Evolutionary conservation across 1,140 invertebrate genomes (phyloP).

Genomic region (Ceratosolen solmsi): DNA sequence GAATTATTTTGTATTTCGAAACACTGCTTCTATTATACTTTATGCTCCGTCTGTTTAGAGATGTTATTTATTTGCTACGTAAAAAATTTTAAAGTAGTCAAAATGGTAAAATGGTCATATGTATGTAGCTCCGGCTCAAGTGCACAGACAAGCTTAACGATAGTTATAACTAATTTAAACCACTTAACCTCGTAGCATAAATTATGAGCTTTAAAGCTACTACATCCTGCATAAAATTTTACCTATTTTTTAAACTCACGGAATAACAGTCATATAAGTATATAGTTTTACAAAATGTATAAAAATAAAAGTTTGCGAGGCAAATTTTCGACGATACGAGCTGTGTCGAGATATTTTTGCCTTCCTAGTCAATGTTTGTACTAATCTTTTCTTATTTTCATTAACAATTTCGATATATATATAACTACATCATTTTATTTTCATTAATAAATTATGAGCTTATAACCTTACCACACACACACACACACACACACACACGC

Average conservation of each 20-base stretch:
- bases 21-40: too few relatives aligned
- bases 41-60: neutral
- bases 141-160: conserved; percentile 6
- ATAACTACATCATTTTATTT: too few relatives aligned
- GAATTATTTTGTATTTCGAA: too few relatives aligned
- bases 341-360: neutral
- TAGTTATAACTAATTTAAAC: conserved; percentile 20
- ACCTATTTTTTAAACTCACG: neutral
- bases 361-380: too few relatives aligned
- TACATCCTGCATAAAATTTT: conserved; percentile 22
- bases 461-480: too few relatives aligned
- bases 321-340: neutral
- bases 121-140: neutral
- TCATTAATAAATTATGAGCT: too few relatives aligned
- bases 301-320: neutral
- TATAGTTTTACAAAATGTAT: neutral
- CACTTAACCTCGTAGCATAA: conserved; percentile 44
- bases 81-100: conserved; percentile 1
- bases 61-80: neutral
- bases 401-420: too few relatives aligned
- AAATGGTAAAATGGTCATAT: conserved; percentile 19
- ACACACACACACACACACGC: too few relatives aligned
- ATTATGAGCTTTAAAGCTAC: conserved; percentile 40
- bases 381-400: too few relatives aligned
- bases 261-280: neutral